A percentile compares a stretch with the other conserved stretches of the same genome.
Conservation (phyloP, 2,113 vertebrate genomes). For the Puffinus mauretanicus region DNA sequence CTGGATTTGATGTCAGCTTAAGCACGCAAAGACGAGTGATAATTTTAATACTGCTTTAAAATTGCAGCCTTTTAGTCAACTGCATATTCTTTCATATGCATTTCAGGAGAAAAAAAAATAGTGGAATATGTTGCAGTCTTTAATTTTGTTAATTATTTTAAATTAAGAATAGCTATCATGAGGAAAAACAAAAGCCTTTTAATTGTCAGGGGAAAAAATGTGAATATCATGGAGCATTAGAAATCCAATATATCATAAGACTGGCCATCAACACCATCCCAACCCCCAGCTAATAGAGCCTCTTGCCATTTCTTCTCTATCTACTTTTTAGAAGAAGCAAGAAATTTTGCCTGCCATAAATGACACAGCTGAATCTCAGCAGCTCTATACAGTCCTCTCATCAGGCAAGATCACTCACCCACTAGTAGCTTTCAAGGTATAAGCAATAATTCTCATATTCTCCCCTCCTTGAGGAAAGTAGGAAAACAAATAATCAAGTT, state of each 20-base stretch:
- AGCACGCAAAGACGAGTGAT: background rate
- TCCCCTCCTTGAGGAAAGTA: background rate
- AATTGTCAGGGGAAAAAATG: background rate
- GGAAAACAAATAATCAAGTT: conserved; percentile 10
- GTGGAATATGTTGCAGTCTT: background rate
- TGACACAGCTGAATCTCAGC: background rate
- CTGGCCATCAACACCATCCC: background rate
- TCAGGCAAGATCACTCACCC: background rate
- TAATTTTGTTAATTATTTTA: background rate
- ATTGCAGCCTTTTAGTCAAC: background rate
- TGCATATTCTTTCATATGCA: background rate
- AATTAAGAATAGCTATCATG: background rate
- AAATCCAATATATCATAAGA: background rate
- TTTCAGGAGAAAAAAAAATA: background rate
- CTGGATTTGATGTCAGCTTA: background rate
- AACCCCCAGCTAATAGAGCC: background rate
- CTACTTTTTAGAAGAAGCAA: background rate
- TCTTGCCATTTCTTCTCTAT: background rate
- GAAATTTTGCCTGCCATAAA: background rate
- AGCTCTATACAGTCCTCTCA: background rate
- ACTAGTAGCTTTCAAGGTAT: background rate
- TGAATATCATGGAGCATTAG: background rate
- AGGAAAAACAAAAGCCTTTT: background rate
- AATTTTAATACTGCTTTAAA: background rate
- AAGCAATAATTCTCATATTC: background rate